Percentiles rank a stretch among this genome's conserved stretches.
Conservation (phyloP, 2,113 vertebrate species). For the Rhodinocichla rosea region DNA sequence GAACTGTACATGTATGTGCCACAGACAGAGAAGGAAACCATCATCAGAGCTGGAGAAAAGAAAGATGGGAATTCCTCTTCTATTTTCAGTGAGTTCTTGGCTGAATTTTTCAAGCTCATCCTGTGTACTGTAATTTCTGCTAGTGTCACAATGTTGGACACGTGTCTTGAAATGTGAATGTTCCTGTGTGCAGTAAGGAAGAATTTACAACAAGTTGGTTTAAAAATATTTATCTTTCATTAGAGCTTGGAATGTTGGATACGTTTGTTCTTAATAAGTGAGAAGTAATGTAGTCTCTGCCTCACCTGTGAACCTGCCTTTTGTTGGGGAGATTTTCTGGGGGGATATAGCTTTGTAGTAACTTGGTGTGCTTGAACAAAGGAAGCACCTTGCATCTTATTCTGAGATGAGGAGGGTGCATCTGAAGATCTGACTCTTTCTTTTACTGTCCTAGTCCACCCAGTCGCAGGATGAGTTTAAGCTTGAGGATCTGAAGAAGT, state of each 20-base stretch:
- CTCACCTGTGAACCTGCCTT: neutral
- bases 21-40: neutral
- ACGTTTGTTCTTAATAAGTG: neutral
- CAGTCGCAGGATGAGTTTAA: constrained; percentile 93
- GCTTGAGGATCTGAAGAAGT: constrained; percentile 94
- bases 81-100: neutral
- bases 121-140: neutral
- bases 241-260: neutral
- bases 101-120: neutral
- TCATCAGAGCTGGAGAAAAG: neutral
- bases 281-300: neutral
- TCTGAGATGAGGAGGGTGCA: neutral
- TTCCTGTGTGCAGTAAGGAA: neutral
- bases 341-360: neutral
- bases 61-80: neutral
- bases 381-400: neutral
- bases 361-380: neutral
- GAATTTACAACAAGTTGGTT: neutral
- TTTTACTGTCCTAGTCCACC: constrained; percentile 78
- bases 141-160: neutral
- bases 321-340: neutral
- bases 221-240: neutral
- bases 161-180: neutral
- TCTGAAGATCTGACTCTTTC: neutral
- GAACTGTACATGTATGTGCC: neutral